Evolutionary conservation across 2,888 invertebrate species (phyloP).

Genomic region (Heteromyza rotundicornis): DNA sequence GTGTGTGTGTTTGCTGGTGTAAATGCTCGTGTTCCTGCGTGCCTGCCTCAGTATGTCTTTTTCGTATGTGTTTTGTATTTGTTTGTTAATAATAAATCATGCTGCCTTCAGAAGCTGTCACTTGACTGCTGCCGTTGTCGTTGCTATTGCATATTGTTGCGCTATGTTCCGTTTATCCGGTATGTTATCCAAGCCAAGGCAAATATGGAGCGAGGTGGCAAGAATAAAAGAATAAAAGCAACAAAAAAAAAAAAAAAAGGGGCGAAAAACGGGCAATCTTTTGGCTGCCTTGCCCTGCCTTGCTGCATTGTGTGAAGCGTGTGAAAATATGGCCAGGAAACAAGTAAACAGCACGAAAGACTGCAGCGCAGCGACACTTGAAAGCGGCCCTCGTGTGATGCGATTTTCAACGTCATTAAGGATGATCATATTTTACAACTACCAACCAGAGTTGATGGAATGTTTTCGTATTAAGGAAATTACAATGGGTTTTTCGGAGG

Average conservation of each 20-base stretch:
- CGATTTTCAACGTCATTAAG: conserved; percentile 21
- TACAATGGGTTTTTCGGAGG: too few relatives aligned
- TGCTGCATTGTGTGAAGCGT: too few relatives aligned
- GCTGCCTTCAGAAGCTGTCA: conserved; percentile 40
- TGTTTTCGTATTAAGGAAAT: too few relatives aligned
- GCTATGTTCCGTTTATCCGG: conserved; percentile 16
- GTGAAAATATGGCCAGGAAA: conserved; percentile 17
- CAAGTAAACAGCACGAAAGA: conserved; percentile 12
- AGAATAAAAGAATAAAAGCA: not conserved
- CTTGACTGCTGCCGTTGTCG: conserved; percentile 18
- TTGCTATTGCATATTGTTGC: conserved; percentile 11
- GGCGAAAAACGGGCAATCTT: not conserved
- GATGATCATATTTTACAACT: conserved; percentile 19
- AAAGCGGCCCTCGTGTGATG: conserved; percentile 14
- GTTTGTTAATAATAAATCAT: conserved; percentile 57
- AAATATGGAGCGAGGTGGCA: not conserved
- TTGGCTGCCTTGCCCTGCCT: too few relatives aligned
- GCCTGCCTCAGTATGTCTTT: conserved; percentile 35
- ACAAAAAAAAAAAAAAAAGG: too few relatives aligned
- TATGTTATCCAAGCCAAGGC: conserved; percentile 15
- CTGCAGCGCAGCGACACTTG: conserved; percentile 13
- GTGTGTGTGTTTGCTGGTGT: too few relatives aligned
- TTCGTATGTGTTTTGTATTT: conserved; percentile 39
- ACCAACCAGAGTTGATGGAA: too few relatives aligned
- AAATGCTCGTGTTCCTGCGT: too few relatives aligned